These are phyloP conservation scores for Myzus persicae DNA, from an alignment of 1,140 invertebrate species.

Conservation along the genomic window DNA sequence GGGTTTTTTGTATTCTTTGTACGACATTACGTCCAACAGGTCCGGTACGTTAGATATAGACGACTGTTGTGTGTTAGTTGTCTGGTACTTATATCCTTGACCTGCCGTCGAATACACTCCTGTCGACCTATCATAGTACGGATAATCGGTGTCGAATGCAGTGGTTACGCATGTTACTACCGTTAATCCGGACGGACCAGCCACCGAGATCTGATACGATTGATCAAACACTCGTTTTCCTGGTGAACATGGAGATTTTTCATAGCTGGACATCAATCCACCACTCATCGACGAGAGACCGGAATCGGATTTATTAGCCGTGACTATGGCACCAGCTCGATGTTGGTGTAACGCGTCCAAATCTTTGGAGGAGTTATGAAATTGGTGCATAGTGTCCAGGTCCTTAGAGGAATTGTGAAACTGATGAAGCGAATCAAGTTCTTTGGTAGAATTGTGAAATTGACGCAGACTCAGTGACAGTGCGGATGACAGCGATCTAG, in stretches of 20 bases:
- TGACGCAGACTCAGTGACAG: conserved; percentile 48
- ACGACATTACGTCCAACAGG: conserved; percentile 66
- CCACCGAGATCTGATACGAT: conserved; percentile 56
- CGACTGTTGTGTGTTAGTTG: conserved; percentile 62
- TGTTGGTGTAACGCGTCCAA: neutral
- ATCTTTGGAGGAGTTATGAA: conserved; percentile 9
- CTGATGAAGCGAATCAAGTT: neutral
- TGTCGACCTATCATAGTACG: conserved; percentile 71
- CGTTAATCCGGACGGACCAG: conserved; percentile 25
- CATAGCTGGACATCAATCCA: conserved; percentile 75
- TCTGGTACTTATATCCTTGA: conserved; percentile 66
- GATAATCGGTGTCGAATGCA: conserved; percentile 53
- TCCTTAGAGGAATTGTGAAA: conserved; percentile 22
- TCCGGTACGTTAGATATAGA: conserved; percentile 70
- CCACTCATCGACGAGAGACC: conserved; percentile 84
- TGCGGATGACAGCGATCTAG: conserved; percentile 62
- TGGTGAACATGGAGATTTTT: conserved; percentile 82
- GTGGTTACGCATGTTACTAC: conserved; percentile 14
- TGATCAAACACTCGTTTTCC: conserved; percentile 62
- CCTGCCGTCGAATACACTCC: conserved; percentile 75
- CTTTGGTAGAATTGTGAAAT: conserved; percentile 5
- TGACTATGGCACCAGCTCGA: neutral
- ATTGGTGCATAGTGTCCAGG: neutral
- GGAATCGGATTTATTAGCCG: conserved; percentile 75
- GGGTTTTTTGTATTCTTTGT: conserved; percentile 71